Percentiles rank a stretch among this genome's conserved stretches.
phyloP scores from a whole-genome alignment of 2,113 vertebrate species.

The Pachycephala philippinensis region DNA sequence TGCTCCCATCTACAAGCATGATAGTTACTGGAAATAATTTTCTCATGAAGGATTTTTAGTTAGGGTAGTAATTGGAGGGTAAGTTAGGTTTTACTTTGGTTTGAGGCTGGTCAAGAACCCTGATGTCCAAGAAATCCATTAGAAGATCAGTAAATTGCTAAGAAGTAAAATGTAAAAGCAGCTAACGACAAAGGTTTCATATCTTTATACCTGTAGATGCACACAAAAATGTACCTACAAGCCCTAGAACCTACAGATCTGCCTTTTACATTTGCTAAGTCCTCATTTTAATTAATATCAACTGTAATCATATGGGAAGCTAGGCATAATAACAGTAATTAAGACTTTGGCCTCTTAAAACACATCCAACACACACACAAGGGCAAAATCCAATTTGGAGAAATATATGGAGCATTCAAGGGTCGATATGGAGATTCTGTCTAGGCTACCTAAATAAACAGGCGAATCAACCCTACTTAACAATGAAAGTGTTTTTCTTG shows the following conservation, averaged over 20 bases:
- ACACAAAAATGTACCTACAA: neutral
- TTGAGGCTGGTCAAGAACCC: neutral
- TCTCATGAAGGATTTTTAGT: neutral
- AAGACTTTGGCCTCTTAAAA: conserved; percentile 56
- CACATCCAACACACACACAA: neutral
- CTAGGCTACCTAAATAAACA: conserved; percentile 48
- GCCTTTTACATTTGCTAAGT: neutral
- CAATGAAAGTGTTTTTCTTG: conserved; percentile 48
- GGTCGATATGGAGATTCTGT: conserved; percentile 55
- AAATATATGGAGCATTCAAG: conserved; percentile 56
- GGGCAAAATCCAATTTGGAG: conserved; percentile 34
- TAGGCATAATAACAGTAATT: conserved; percentile 63
- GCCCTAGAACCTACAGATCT: neutral
- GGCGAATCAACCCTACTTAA: conserved; percentile 57
- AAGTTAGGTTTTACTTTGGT: neutral
- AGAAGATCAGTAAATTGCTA: neutral
- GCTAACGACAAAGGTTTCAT: neutral
- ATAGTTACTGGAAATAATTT: neutral
- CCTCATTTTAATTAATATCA: conserved; percentile 66
- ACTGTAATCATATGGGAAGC: conserved; percentile 61
- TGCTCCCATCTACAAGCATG: neutral
- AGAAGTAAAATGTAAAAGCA: neutral
- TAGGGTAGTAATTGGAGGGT: neutral
- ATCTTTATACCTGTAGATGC: neutral
- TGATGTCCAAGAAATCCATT: neutral